Conservation (phyloP, 2,888 invertebrate genomes). For the Panzeria rudis region DNA sequence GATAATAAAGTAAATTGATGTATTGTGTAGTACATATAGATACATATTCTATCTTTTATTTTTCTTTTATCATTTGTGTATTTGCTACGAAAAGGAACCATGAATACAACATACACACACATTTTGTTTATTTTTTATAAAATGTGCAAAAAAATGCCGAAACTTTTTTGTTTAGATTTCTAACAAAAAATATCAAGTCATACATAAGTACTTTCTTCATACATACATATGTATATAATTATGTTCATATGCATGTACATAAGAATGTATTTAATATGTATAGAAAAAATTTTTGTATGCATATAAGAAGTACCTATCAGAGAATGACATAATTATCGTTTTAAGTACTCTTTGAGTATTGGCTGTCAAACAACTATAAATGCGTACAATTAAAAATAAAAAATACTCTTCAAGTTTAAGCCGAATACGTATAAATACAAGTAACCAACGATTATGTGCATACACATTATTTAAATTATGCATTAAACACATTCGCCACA, state of each 20-base stretch:
- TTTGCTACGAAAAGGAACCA: conserved; percentile 44
- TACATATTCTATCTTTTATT: conserved; percentile 32
- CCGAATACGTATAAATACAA: too few species aligned
- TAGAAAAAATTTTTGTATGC: too few species aligned
- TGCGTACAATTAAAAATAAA: too few species aligned
- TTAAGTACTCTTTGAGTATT: too few species aligned
- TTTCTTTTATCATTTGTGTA: conserved; percentile 28
- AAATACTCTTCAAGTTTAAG: too few species aligned
- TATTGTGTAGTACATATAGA: conserved; percentile 41
- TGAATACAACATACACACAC: neutral
- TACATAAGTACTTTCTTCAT: neutral
- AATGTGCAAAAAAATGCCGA: conserved; percentile 36
- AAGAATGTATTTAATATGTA: too few species aligned
- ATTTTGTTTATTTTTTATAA: conserved; percentile 8
- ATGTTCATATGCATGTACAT: neutral
- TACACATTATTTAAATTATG: too few species aligned
- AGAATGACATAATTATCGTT: too few species aligned
- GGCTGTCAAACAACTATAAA: too few species aligned
- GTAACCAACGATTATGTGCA: too few species aligned
- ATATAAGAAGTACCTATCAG: too few species aligned
- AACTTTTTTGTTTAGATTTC: conserved; percentile 39
- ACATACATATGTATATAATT: neutral
- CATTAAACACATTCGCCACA: too few species aligned
- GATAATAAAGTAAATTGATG: conserved; percentile 51
- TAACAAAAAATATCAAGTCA: conserved; percentile 38